Conservation (phyloP, 2,113 vertebrate genomes). For the Xyrauchen texanus region DNA sequence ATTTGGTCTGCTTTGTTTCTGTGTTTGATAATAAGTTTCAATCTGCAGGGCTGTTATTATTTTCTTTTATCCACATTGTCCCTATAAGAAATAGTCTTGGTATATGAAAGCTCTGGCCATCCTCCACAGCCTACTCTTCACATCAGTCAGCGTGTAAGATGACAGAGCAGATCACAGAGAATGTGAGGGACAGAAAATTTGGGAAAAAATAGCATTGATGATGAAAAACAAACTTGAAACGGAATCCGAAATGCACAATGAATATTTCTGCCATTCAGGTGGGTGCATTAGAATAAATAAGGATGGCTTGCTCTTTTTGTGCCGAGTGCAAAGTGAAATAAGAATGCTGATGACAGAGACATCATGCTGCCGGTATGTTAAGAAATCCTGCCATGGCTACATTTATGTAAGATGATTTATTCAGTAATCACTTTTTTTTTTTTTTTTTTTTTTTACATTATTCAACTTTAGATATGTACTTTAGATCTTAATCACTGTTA, state of each 20-base stretch:
- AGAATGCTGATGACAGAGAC: conserved; percentile 39
- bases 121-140: conserved; percentile 31
- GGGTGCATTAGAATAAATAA: conserved; percentile 48
- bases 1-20: not conserved
- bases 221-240: conserved; percentile 48
- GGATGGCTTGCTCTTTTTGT: conserved; percentile 35
- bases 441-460: not conserved
- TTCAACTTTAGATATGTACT: conserved; percentile 9
- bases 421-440: not conserved
- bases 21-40: conserved; percentile 16
- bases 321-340: conserved; percentile 1
- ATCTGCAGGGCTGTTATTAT: conserved; percentile 14
- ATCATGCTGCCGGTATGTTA: not conserved
- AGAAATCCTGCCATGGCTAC: conserved; percentile 17
- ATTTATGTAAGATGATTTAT: conserved; percentile 47
- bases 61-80: conserved; percentile 35
- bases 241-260: conserved; percentile 47
- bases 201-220: conserved; percentile 30
- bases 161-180: conserved; percentile 48
- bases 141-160: conserved; percentile 41
- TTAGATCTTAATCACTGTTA: conserved; percentile 8
- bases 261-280: conserved; percentile 50
- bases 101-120: conserved; percentile 28
- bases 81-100: conserved; percentile 24
- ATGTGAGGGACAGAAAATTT: conserved; percentile 4